Evolutionary conservation across 2,888 invertebrate species (phyloP).

Genomic region (Ferdinandea cuprea): DNA sequence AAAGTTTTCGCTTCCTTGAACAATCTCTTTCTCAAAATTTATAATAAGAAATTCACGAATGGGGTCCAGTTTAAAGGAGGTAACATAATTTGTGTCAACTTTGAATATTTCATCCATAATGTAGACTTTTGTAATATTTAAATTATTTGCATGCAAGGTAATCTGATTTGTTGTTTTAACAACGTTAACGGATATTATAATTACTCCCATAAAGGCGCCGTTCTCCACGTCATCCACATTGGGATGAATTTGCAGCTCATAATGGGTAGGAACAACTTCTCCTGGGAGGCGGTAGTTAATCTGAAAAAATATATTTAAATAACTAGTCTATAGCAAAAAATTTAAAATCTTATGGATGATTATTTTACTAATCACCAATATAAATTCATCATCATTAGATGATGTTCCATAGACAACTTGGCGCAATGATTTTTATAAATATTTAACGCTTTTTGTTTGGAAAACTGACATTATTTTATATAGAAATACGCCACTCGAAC

Average conservation of each 20-base stretch:
- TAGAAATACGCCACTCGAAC: too few species aligned
- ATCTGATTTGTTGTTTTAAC: slow-evolving; percentile 83
- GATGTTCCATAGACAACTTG: too few species aligned
- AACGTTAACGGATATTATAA: slow-evolving; percentile 83
- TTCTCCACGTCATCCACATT: slow-evolving; percentile 85
- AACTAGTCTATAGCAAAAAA: too few species aligned
- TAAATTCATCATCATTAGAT: too few species aligned
- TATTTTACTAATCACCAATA: too few species aligned
- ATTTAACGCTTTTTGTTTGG: too few species aligned
- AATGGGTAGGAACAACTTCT: slow-evolving; percentile 85
- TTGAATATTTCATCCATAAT: slow-evolving; percentile 36
- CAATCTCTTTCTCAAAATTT: slow-evolving; percentile 77
- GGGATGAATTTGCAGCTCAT: slow-evolving; percentile 87
- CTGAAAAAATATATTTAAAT: neutral
- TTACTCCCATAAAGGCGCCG: slow-evolving; percentile 85
- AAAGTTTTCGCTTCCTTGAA: slow-evolving; percentile 69
- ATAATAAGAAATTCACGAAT: slow-evolving; percentile 78
- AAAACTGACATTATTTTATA: too few species aligned
- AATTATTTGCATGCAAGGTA: slow-evolving; percentile 86
- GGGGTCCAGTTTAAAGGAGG: slow-evolving; percentile 70
- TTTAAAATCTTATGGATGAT: too few species aligned
- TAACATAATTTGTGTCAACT: neutral
- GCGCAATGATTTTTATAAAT: too few species aligned
- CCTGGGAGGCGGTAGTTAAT: slow-evolving; percentile 84
- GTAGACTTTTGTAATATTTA: slow-evolving; percentile 81